phyloP scores from a whole-genome alignment of 2,888 invertebrate genomes.

The Diplolepis rosae region DNA sequence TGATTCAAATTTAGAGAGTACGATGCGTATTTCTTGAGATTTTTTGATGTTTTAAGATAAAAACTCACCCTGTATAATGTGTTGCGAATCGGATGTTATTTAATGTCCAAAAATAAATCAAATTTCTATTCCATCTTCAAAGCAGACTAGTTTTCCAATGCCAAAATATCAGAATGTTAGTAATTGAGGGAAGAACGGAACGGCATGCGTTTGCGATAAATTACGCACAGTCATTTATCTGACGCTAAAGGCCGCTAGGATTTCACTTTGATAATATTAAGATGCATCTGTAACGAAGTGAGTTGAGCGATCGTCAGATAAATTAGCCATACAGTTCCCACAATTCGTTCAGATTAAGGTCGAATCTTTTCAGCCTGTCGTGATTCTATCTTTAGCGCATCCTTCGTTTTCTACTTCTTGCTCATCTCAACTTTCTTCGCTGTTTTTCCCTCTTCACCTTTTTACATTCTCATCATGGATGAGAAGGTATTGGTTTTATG shows the following conservation, averaged over 20 bases:
- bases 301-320: slow-evolving; percentile 11
- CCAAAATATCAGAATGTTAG: too few relatives aligned
- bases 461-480: too few relatives aligned
- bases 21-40: too few relatives aligned
- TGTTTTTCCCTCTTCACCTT: slow-evolving; percentile 13
- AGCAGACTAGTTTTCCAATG: too few relatives aligned
- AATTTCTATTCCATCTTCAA: too few relatives aligned
- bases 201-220: neutral
- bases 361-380: slow-evolving; percentile 19
- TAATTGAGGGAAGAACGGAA: neutral
- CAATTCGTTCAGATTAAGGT: slow-evolving; percentile 30
- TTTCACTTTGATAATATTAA: slow-evolving; percentile 5
- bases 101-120: too few relatives aligned
- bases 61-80: too few relatives aligned
- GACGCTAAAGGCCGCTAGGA: neutral
- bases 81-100: too few relatives aligned
- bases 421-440: slow-evolving; percentile 11
- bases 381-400: slow-evolving; percentile 29
- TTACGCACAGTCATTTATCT: neutral
- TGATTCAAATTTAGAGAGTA: too few relatives aligned
- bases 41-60: too few relatives aligned
- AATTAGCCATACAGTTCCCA: slow-evolving; percentile 18
- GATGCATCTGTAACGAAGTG: neutral
- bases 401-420: slow-evolving; percentile 12
- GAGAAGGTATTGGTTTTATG: too few relatives aligned